Conservation (phyloP, 2,113 vertebrate genomes). For the Sinosuthora webbiana region DNA sequence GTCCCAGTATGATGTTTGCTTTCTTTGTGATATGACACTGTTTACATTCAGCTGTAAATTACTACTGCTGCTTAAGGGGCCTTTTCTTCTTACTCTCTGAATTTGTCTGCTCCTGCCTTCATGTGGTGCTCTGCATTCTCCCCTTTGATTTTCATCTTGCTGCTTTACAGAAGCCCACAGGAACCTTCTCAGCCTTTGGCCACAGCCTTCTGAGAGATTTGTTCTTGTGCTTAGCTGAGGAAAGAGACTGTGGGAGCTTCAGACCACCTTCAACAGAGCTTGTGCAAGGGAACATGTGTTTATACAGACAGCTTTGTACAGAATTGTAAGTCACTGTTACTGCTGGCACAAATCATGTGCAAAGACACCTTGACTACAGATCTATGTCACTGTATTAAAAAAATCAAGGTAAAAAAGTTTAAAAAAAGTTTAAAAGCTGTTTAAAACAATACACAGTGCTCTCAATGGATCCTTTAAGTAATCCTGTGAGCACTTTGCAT, state of each 20-base stretch:
- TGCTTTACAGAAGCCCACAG: background rate
- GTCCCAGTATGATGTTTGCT: background rate
- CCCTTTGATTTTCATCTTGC: background rate
- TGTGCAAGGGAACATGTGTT: accelerated
- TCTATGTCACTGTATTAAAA: background rate
- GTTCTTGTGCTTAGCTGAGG: background rate
- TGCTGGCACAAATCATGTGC: background rate
- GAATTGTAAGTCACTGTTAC: background rate
- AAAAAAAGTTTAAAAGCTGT: background rate
- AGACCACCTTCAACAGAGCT: background rate
- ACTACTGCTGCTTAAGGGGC: background rate
- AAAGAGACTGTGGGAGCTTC: background rate
- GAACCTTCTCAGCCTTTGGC: background rate
- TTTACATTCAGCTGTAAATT: background rate
- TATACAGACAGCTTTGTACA: background rate
- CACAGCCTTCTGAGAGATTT: background rate
- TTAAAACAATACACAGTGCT: background rate
- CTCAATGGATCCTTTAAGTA: background rate
- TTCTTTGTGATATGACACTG: background rate
- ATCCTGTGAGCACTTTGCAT: background rate
- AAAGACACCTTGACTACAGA: background rate
- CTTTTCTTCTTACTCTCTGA: background rate
- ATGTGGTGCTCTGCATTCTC: background rate
- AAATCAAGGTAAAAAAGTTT: background rate
- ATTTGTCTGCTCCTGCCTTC: background rate